Evolutionary conservation across 2,888 invertebrate genomes (phyloP).

Genomic region (Drosophila mettleri): DNA sequence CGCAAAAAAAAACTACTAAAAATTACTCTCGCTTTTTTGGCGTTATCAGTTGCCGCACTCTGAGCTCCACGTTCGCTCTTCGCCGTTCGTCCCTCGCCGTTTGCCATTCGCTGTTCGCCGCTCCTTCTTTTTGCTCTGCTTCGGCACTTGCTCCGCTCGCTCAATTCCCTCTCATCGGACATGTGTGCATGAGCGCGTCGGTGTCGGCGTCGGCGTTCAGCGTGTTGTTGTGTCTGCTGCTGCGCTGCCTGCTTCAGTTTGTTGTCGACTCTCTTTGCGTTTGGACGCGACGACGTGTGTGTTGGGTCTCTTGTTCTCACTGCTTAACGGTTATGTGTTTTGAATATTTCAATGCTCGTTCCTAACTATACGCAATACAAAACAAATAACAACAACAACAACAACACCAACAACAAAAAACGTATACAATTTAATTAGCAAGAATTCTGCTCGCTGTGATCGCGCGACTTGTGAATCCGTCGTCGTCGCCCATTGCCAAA

Average conservation of each 20-base stretch:
- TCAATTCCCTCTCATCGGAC: conserved; percentile 52
- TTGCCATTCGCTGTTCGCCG: conserved; percentile 24
- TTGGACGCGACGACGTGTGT: conserved; percentile 56
- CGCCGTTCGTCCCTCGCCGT: conserved; percentile 26
- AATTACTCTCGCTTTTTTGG: conserved; percentile 69
- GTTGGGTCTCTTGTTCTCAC: conserved; percentile 35
- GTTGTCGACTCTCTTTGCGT: conserved; percentile 74
- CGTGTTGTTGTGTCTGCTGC: conserved; percentile 56
- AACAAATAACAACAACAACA: conserved; percentile 36
- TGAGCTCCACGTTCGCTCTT: conserved; percentile 26
- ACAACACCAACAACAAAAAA: conserved; percentile 16
- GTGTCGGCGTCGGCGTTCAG: conserved; percentile 44
- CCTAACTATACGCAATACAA: conserved; percentile 52
- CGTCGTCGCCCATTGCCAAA: conserved; percentile 40
- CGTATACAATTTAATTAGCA: conserved; percentile 54
- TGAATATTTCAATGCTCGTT: conserved; percentile 59
- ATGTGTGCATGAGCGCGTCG: conserved; percentile 44
- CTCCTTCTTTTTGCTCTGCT: conserved; percentile 39
- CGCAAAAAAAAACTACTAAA: conserved; percentile 26
- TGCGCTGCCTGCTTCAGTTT: conserved; percentile 58
- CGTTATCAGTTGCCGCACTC: conserved; percentile 68
- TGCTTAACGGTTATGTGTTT: conserved; percentile 54
- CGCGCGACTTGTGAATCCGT: conserved; percentile 43
- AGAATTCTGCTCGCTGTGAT: conserved; percentile 38
- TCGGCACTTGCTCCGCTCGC: conserved; percentile 57